Evolutionary conservation across 2,888 invertebrate species (phyloP), one percentile per base, ranked within the genome.

Genomic region (Oxytorus armatus): DNA sequence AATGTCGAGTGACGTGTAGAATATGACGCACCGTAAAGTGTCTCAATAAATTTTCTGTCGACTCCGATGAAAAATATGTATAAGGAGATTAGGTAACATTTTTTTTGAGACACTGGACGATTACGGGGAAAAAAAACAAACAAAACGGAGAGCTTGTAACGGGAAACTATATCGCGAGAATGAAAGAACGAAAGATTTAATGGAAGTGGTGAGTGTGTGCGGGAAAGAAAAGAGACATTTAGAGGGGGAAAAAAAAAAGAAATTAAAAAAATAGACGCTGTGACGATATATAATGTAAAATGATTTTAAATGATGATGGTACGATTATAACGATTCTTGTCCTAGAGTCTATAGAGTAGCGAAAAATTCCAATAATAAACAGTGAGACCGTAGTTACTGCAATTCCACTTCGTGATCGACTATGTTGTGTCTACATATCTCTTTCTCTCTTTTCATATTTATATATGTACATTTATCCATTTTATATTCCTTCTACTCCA

Each of bases 251-350:
- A 11, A 8, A 36, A 73, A 11, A 53, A 61, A 47, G 33, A 63
- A 68, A 77, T 16, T 18, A 59, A 63, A 2, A 77, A 59, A 66
- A 51, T 47, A 57, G 53, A 83, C 82, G 84, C 85, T 84, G 84
- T 83, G 84, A 87, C 70, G 84, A 85, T 84, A n/a, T n/a, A n/a
- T n/a, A 84, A 84, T 74, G 84, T 84, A 83, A 84, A 85, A 83
- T 81, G 83, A 86, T 73, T 88, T n/a, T 85, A 63, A 85, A 89
- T 84, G 87, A 89, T 88, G 85, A 88, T 83, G 86, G 86, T 89
- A 87, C 86, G 87, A 88, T 87, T 89, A 87, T 88, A 87, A 86
- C 73, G 84, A 89, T 89, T 88, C 89, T 89, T 89, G 88, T 89
- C 86, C 84, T 90, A 90, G 89, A 85, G 77, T 81, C 82, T 89